Base-by-base conservation (phyloP, 1,140 invertebrate genomes). In the Zelostemma sp. region DNA sequence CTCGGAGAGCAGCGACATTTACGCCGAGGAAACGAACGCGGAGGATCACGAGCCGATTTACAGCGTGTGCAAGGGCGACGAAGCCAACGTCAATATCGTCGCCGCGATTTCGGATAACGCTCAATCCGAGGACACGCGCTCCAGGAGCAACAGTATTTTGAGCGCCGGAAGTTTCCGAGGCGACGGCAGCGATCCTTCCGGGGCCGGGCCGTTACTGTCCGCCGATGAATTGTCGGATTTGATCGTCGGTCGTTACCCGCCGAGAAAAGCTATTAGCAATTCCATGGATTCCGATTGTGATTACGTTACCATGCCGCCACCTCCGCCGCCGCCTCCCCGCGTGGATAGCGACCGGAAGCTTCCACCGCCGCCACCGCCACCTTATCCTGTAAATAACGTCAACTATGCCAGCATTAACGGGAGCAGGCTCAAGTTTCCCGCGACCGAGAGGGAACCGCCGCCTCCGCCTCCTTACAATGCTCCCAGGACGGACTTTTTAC, bases 201-300 rank as follows among this genome's bases (percentile, higher is more conserved):
- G 93, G 71, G 90, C 89, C 40, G 90, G 91, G 72, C 92, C 92
- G n/a, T 80, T 93, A 40, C 81, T 95, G 2, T 92, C 92, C 12
- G 93, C 93, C 12, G 92, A 92, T 69, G 93, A 95, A 80, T 80
- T 94, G 1, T 93, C 92, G 6, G 92, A 94, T 76, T 78, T 95
- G 16, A 95, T 95, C 49, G 93, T 94, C 1, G 92, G 92, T 0
- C 85, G 91, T 12, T 94, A 94, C 85, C 93, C 93, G 3, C 91
- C 89, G 33, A 87, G 90, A 25, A 92, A 93, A 68, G 93, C 92
- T 0, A 92, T 95, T 16, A 93, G 93, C 71, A 90, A 90, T 41
- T 94, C 92, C 0, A 88, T 95, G 74, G 93, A 95, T 76, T 95
- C 93, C 0, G 93, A 95, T 71, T 94, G 93, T 11, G 94, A 96